Evolutionary conservation across 2,888 invertebrate species (phyloP), one percentile per base, ranked within the genome.

Genomic region (Prosapia bicincta): DNA sequence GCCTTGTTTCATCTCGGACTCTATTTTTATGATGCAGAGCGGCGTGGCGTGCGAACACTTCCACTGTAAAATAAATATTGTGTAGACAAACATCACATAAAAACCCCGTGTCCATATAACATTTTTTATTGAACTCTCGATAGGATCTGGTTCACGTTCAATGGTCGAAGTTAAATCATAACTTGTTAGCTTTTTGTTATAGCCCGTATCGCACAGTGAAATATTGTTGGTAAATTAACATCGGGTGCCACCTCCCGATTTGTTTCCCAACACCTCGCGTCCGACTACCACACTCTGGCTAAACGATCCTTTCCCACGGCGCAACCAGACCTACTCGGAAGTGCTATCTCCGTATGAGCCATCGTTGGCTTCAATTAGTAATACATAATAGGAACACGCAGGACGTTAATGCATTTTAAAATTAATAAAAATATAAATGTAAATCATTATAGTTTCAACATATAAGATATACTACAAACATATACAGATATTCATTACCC

Each of bases 1-100:
- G 54, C 1, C 10, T 20, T n/a, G 54, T 54, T 54, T 54, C 20
- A 54, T 54, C 54, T 54, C 54, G 54, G 1, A 54, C 54, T 43
- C 71, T 43, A 26, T 71, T 69, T 43, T 38, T 25, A 38, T 54
- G 54, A 43, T 54, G 54, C 38, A 15, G 38, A 38, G 54, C 54
- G 20, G 54, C n/a, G 54, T 20, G 32, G 32, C 70, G 38, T 38
- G 38, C 32, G 32, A 70, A 69, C 69, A 32, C 38, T 26, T 38
- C 71, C 26, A 23, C 15, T 25, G 38, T 43, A 15, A 71, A 71
- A 71, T 71, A 71, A 71, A 71, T 71, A 71, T 43, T 71, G 54
- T 71, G n/a, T 54, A 71, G 71, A 71, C 71, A 71, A 71, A 71
- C 71, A 71, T 71, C 71, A 43, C 54, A 43, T 71, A 43, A 71